Conservation (phyloP, 1,140 invertebrate species). For the Drosophila micromelanica region DNA sequence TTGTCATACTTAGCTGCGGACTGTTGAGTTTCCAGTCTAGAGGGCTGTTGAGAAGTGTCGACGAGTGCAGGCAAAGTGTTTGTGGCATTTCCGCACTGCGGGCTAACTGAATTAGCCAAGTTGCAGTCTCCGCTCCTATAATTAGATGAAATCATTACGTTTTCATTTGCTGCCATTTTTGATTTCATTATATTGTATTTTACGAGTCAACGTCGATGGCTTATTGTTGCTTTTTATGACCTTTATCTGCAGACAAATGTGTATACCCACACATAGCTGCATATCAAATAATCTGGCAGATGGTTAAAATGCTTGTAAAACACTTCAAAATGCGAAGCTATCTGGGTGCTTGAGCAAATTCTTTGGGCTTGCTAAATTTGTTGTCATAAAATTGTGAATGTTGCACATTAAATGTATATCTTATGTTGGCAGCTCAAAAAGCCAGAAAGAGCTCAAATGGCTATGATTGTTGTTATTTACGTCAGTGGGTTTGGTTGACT, state of each 20-base stretch:
- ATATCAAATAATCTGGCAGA: constrained; percentile 36
- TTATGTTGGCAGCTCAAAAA: constrained; percentile 13
- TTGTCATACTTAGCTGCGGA: constrained; percentile 65
- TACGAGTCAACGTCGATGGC: constrained; percentile 31
- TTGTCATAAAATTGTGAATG: constrained; percentile 57
- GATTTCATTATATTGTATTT: constrained; percentile 77
- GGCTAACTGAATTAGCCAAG: constrained; percentile 73
- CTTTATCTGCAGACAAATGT: constrained; percentile 20
- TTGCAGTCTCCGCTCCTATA: constrained; percentile 54
- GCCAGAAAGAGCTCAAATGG: background rate
- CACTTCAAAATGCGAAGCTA: constrained; percentile 39
- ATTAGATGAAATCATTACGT: constrained; percentile 81
- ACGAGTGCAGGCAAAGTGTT: constrained; percentile 58
- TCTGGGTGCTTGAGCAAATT: constrained; percentile 21
- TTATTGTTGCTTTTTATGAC: constrained; percentile 54
- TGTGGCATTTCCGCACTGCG: constrained; percentile 78
- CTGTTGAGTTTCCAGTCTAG: constrained; percentile 39
- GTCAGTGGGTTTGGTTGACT: constrained; percentile 8
- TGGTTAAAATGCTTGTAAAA: constrained; percentile 39
- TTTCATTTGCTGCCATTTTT: constrained; percentile 73
- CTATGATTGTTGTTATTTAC: constrained; percentile 35
- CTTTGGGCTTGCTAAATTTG: background rate
- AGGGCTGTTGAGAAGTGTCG: constrained; percentile 51
- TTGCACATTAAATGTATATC: constrained; percentile 57
- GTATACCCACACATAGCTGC: background rate